A percentile compares a stretch with the other conserved stretches of the same genome.
These are phyloP conservation scores for Psittacula echo DNA, from an alignment of 2,797 vertebrate genomes.

Conservation along the genomic window DNA sequence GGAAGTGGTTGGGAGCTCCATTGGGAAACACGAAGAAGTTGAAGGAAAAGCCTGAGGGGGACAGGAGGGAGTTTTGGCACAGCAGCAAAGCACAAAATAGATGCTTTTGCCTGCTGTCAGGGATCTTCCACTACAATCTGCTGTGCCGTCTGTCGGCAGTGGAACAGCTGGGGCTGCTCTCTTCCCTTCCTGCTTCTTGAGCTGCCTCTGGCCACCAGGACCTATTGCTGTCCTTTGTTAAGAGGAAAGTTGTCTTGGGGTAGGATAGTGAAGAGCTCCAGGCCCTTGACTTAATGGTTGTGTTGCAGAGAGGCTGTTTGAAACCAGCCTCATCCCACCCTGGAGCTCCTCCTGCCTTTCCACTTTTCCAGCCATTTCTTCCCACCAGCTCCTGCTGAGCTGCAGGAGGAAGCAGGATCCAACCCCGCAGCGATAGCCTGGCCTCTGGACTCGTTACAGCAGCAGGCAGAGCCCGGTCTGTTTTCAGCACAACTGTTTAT, in stretches of 20 bases:
- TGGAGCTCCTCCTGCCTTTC: neutral
- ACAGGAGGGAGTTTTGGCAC: constrained; percentile 11
- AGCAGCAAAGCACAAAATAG: constrained; percentile 13
- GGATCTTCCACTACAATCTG: constrained; percentile 45
- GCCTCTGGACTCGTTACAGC: neutral
- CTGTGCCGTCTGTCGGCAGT: constrained; percentile 51
- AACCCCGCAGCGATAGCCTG: rapidly evolving
- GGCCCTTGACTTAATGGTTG: rapidly evolving
- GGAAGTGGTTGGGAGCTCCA: neutral
- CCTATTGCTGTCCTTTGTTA: neutral
- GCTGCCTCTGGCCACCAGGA: constrained; percentile 28
- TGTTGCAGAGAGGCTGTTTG: neutral
- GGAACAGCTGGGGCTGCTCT: neutral
- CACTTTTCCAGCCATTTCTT: neutral
- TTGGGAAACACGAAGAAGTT: neutral
- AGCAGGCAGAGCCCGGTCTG: neutral
- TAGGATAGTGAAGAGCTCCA: neutral
- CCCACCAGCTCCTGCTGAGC: neutral
- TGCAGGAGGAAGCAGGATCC: neutral
- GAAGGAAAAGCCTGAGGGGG: constrained; percentile 1
- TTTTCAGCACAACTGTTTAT: constrained; percentile 77
- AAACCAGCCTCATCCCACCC: neutral
- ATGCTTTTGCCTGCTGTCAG: constrained; percentile 15
- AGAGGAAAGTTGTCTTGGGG: neutral
- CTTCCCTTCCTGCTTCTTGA: neutral